Conservation (phyloP, 2,113 vertebrate genomes). For the Fukomys damarensis region DNA sequence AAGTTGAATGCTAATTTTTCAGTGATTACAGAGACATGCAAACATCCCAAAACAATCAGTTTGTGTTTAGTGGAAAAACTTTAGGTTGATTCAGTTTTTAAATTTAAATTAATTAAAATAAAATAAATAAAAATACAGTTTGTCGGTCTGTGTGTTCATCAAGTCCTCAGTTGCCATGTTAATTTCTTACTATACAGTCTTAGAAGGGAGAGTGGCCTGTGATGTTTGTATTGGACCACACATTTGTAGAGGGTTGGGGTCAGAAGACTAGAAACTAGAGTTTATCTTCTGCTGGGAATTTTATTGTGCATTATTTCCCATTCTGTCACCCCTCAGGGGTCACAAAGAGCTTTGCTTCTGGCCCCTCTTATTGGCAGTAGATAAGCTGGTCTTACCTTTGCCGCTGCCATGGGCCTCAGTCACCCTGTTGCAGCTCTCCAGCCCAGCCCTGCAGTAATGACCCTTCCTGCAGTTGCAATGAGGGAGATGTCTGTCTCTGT, state of each 20-base stretch:
- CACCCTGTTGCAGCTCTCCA: background rate
- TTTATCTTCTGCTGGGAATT: background rate
- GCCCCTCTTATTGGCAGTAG: background rate
- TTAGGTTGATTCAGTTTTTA: background rate
- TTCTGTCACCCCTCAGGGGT: background rate
- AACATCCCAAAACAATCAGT: background rate
- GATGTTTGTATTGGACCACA: background rate
- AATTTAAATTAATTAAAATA: constrained; percentile 39
- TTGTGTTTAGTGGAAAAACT: background rate
- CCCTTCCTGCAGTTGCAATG: background rate
- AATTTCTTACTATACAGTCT: background rate
- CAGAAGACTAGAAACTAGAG: background rate
- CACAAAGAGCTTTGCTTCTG: background rate
- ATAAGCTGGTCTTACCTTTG: background rate
- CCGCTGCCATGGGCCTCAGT: background rate
- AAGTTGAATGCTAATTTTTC: constrained; percentile 41
- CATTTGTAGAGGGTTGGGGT: background rate
- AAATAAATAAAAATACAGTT: background rate
- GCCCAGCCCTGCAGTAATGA: background rate
- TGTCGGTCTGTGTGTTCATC: background rate
- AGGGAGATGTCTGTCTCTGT: background rate
- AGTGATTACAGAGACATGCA: background rate
- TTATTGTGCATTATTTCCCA: background rate
- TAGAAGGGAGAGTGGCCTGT: background rate
- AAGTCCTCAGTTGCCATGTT: background rate